phyloP scores from a whole-genome alignment of 2,888 invertebrate species.

The Lamellibrachia satsuma region DNA sequence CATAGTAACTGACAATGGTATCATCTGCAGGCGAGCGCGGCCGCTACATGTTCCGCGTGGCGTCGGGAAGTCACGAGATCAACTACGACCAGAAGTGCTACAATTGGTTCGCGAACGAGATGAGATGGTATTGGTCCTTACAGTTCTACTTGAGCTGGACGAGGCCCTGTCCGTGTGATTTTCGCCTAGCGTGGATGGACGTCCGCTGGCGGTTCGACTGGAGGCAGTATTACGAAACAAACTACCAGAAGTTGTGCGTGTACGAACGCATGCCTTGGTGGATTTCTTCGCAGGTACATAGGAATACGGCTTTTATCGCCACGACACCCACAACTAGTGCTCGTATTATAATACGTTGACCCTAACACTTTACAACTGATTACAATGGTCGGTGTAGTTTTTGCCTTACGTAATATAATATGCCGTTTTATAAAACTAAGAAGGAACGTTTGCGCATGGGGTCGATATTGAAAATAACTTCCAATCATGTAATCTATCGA shows the following conservation, averaged over 20 bases:
- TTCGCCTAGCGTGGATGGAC: background rate
- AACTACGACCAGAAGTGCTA: constrained; percentile 21
- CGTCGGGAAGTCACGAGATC: background rate
- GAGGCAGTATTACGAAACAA: background rate
- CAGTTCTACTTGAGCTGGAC: background rate
- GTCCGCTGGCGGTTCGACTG: background rate
- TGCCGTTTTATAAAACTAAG: too few species aligned
- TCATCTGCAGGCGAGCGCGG: background rate
- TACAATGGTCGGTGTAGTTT: too few species aligned
- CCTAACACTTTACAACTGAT: too few species aligned
- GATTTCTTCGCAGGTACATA: background rate
- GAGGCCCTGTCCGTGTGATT: background rate
- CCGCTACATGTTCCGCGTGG: background rate
- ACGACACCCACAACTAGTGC: too few species aligned
- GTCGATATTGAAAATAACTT: too few species aligned
- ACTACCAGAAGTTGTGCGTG: background rate
- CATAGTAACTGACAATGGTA: background rate
- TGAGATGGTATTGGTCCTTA: background rate
- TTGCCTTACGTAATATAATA: too few species aligned
- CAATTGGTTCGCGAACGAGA: background rate
- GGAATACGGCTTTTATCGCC: background rate
- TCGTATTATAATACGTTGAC: too few species aligned
- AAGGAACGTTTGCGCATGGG: too few species aligned
- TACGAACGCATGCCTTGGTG: background rate
- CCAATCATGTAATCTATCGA: too few species aligned